phyloP scores from a whole-genome alignment of 2,888 invertebrate genomes.

The Drosophila falleni region DNA sequence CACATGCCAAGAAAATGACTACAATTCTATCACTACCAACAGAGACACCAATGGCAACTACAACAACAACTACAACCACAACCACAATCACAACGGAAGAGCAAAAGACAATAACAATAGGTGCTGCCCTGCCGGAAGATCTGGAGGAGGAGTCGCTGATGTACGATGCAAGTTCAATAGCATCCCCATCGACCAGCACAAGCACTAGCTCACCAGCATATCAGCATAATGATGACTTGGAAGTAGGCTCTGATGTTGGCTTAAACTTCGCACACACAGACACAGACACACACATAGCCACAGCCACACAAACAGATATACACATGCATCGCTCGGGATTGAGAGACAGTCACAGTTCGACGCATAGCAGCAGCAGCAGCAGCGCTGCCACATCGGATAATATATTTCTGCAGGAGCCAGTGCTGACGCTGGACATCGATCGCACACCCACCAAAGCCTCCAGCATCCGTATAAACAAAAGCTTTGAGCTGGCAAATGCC shows the following conservation, averaged over 20 bases:
- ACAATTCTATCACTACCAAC: conserved; percentile 26
- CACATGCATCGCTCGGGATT: conserved; percentile 62
- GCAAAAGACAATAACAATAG: conserved; percentile 65
- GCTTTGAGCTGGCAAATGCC: conserved; percentile 80
- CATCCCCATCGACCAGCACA: conserved; percentile 45
- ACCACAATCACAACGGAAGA: conserved; percentile 30
- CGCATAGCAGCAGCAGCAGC: conserved; percentile 75
- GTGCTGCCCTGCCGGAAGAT: conserved; percentile 39
- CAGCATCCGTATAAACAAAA: conserved; percentile 84
- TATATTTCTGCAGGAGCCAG: conserved; percentile 85
- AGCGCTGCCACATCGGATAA: conserved; percentile 78
- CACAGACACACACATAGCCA: neutral
- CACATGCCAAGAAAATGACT: conserved; percentile 41
- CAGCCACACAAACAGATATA: conserved; percentile 8
- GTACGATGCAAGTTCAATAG: conserved; percentile 53
- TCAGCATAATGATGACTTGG: conserved; percentile 54
- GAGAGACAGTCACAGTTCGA: conserved; percentile 79
- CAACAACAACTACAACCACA: neutral
- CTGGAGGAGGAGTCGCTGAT: conserved; percentile 57
- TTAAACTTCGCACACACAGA: conserved; percentile 31
- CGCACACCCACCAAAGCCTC: conserved; percentile 85
- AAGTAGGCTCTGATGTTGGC: conserved; percentile 31
- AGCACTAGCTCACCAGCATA: conserved; percentile 58
- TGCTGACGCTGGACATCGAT: conserved; percentile 84
- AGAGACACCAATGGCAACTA: conserved; percentile 3